A percentile compares a stretch with the other conserved stretches of the same genome.
phyloP scores from a whole-genome alignment of 2,888 invertebrate genomes.

The Leptothorax acervorum region DNA sequence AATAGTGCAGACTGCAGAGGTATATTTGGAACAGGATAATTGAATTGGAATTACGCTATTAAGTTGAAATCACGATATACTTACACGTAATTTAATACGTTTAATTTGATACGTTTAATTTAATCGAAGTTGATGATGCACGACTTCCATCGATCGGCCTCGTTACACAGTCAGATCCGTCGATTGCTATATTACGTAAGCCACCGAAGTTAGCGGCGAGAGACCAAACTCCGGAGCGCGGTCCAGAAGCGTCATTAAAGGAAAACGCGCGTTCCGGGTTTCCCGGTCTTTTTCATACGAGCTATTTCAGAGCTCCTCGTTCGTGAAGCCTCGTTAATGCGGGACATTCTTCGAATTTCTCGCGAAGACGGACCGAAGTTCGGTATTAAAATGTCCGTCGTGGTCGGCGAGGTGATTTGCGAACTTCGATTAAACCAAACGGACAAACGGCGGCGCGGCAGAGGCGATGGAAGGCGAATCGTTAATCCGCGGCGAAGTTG shows the following conservation, averaged over 20 bases:
- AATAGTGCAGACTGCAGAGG: neutral
- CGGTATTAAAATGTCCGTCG: slow-evolving; percentile 39
- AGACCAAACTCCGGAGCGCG: neutral
- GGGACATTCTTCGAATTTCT: slow-evolving; percentile 36
- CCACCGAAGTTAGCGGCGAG: neutral
- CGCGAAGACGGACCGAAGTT: slow-evolving; percentile 15
- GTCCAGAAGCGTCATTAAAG: neutral
- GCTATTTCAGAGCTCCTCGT: neutral
- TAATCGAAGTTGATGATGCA: neutral
- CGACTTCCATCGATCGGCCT: slow-evolving; percentile 1
- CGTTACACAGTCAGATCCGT: slow-evolving; percentile 6
- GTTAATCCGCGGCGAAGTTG: slow-evolving; percentile 22
- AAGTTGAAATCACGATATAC: slow-evolving; percentile 9
- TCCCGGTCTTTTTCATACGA: neutral
- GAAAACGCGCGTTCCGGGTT: neutral
- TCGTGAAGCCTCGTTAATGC: slow-evolving; percentile 25
- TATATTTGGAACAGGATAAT: slow-evolving; percentile 32
- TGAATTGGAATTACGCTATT: slow-evolving; percentile 42
- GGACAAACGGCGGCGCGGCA: neutral
- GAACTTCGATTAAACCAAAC: slow-evolving; percentile 40
- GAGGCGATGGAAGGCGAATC: neutral
- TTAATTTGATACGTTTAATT: slow-evolving; percentile 14
- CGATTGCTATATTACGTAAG: slow-evolving; percentile 15
- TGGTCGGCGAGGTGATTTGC: slow-evolving; percentile 31
- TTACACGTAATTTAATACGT: slow-evolving; percentile 9